Evolutionary conservation across 2,113 vertebrate species (phyloP).

Genomic region (Ibidorhyncha struthersii): DNA sequence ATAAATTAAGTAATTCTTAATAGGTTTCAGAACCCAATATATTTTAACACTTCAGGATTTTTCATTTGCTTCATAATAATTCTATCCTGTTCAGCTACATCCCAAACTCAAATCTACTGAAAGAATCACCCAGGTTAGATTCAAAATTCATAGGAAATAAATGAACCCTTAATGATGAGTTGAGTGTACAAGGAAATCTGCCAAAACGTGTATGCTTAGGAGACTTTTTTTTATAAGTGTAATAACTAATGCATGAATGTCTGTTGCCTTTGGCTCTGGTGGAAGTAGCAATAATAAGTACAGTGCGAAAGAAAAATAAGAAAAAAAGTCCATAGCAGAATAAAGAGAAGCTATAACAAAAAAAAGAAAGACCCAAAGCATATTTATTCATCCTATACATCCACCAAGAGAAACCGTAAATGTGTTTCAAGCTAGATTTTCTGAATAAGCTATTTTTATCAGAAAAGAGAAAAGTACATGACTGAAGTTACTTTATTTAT

Average conservation of each 20-base stretch:
- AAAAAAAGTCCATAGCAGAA: not conserved
- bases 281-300: not conserved
- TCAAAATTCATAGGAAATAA: not conserved
- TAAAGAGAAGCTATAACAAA: not conserved
- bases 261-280: not conserved
- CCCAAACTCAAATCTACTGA: not conserved
- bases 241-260: conserved; percentile 10
- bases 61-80: not conserved
- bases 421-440: not conserved
- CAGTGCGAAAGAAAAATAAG: not conserved
- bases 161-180: not conserved
- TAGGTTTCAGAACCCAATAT: not conserved
- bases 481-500: not conserved
- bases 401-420: not conserved
- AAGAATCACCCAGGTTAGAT: not conserved
- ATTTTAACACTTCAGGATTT: not conserved
- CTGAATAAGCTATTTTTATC: not conserved
- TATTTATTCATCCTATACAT: not conserved
- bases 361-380: not conserved
- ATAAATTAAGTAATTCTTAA: not conserved
- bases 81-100: not conserved
- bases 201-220: not conserved
- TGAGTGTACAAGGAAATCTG: not conserved
- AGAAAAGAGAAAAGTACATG: not conserved
- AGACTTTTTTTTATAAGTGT: not conserved